phyloP scores from a whole-genome alignment of 2,888 invertebrate genomes.

The Cistogaster globosa region DNA sequence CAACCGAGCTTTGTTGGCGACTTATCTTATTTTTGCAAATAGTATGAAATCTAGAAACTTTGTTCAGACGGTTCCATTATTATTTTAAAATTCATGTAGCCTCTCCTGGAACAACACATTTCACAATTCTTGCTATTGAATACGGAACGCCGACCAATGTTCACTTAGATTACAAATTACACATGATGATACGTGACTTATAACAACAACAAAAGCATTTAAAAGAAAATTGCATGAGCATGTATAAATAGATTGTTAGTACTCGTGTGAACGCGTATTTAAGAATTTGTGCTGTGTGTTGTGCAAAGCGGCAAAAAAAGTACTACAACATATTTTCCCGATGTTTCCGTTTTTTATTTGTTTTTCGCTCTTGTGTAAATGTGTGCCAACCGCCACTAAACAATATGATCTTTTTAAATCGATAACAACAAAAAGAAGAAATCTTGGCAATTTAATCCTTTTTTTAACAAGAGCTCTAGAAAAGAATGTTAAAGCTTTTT shows the following conservation, averaged over 20 bases:
- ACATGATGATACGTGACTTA: constrained; percentile 68
- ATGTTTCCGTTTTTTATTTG: constrained; percentile 41
- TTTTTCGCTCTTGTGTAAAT: not conserved
- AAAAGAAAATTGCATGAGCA: constrained; percentile 18
- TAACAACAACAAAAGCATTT: constrained; percentile 36
- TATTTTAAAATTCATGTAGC: not conserved
- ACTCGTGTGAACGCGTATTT: not conserved
- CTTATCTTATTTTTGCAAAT: not conserved
- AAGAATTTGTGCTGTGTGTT: not conserved
- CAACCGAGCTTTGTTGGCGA: too few relatives aligned
- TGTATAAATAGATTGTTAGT: constrained; percentile 47
- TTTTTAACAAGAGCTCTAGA: constrained; percentile 37
- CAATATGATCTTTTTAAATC: constrained; percentile 67
- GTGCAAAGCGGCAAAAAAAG: constrained; percentile 6
- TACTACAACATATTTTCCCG: constrained; percentile 29
- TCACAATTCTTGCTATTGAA: constrained; percentile 9
- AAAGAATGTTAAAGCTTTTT: constrained; percentile 52
- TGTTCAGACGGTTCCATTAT: constrained; percentile 36
- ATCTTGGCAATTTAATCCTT: constrained; percentile 64
- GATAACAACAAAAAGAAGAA: constrained; percentile 51
- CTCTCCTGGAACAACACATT: constrained; percentile 8
- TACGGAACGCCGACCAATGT: constrained; percentile 27
- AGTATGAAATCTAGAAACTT: not conserved
- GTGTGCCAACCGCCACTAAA: constrained; percentile 42
- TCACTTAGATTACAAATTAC: constrained; percentile 68